Evolutionary conservation across 2,888 invertebrate species (phyloP), one percentile per base, ranked within the genome.

Genomic region (Tryphoninae sp.): DNA sequence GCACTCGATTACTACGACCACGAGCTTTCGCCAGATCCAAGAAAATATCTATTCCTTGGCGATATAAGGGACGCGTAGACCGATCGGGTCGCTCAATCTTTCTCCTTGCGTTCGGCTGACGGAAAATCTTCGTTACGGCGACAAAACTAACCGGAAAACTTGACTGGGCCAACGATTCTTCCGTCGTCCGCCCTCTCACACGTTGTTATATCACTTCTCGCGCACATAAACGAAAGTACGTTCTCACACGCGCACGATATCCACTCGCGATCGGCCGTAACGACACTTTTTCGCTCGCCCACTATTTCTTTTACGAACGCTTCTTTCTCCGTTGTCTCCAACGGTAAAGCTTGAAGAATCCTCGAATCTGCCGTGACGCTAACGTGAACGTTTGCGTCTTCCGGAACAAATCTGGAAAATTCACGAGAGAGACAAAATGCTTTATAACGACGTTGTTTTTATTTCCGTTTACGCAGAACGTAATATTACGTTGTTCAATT

Each of bases 131-230:
- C 45, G 45, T 45, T 13, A 13, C 13, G 13, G 2, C 45, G 45
- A 45, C 45, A 45, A 45, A 45, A 45, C 9, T 13, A 45, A 45
- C 2, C 40, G 23, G 49, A 65, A 59, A 71, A 71, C 71, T n/a
- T 26, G 42, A 6, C 4, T 40, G 42, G 33, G 45, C 64, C 73
- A 53, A 53, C 64, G 55, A 67, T 16, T 68, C 22, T 51, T 62
- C 53, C 68, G 68, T 53, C 59, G 51, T 76, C 40, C 51, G 62
- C 22, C 73, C 42, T 49, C 13, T 45, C 13, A 11, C 45, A 45
- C 61, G 23, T 53, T 42, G 68, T 55, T 58, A 22, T 51, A 68
- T 49, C 76, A 68, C 76, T 69, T 76, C 33, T 23, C 69, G 22
- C 33, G 9, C 49, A 26, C 45, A 26, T 51, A 62, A 51, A 19